Evolutionary conservation across 53 echinoderm and acorn worm species (phyloP).

Genomic region (Patiria pectinifera): DNA sequence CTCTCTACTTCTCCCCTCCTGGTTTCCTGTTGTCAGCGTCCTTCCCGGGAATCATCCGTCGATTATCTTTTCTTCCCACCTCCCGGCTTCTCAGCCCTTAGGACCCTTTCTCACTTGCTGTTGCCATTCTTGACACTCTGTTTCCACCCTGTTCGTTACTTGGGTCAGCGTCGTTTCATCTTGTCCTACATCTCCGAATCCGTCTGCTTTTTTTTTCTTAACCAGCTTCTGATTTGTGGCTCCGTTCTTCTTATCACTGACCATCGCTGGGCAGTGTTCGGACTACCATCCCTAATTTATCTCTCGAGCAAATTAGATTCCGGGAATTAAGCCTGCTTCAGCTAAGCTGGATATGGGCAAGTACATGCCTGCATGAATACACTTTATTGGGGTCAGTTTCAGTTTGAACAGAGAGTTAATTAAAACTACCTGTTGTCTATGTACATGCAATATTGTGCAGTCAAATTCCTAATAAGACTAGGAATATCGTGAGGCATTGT

Average conservation of each 20-base stretch:
- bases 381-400: too few relatives aligned
- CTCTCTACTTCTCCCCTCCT: constrained; percentile 8
- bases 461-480: too few relatives aligned
- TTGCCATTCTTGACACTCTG: not conserved
- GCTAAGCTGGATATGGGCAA: not conserved
- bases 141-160: not conserved
- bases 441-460: too few relatives aligned
- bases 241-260: not conserved
- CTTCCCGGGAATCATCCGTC: constrained; percentile 1
- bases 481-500: too few relatives aligned
- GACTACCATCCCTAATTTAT: not conserved
- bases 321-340: not conserved
- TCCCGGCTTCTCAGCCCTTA: not conserved
- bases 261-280: not conserved
- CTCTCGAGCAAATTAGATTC: not conserved
- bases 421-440: too few relatives aligned
- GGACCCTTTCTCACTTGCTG: not conserved
- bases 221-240: not conserved
- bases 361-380: too few relatives aligned
- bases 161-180: not conserved
- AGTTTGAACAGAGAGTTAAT: too few relatives aligned
- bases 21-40: constrained; percentile 23
- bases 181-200: not conserved
- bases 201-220: too few relatives aligned
- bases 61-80: constrained; percentile 32